Evolutionary conservation across 2,113 vertebrate species (phyloP), one percentile per base, ranked within the genome.

Genomic region (Plotosus lineatus): DNA sequence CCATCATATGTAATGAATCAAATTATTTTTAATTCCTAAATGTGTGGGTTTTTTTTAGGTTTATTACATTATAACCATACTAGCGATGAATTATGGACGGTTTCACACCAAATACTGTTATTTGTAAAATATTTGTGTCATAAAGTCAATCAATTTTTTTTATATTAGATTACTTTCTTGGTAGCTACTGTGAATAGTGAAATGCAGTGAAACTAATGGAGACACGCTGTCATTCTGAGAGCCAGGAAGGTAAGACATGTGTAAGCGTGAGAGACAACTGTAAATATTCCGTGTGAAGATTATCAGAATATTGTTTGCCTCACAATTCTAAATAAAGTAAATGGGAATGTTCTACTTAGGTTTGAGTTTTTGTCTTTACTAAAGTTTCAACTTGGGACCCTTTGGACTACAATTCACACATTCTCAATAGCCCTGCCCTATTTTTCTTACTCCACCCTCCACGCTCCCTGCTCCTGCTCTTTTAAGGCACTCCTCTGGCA

Each of bases 401-500:
- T 87, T 21, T 58, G 48, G 77, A 68, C 83, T 74, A 85, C 73
- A 84, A 87, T 92, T 93, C 88, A 92, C 92, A 92, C 88, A 92
- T 92, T 90, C 87, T 82, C 77, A 73, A 66, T 74, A 69, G 40
- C 83, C 81, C 69, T 80, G 72, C 81, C 76, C 84, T 81, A 81
- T 86, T 85, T 75, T 79, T 71, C 81, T 83, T 53, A 79, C 80
- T 51, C 80, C 74, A 65, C 83, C 85, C 77, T 65, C 48, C 15
- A 26, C 82, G 50, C 85, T 83, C 84, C 53, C 80, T 81, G 40
- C 71, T 38, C 74, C 71, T 79, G 63, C 77, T 63, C 82, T 75
- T 78, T 63, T 76, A 83, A 80, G 77, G 84, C 81, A n/a, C n/a
- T n/a, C n/a, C n/a, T 81, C 86, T 73, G 68, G 72, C 85, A 71